A percentile compares a stretch with the other conserved stretches of the same genome.
Evolutionary conservation across 2,113 vertebrate species (phyloP).

Genomic region (Microcebus murinus): DNA sequence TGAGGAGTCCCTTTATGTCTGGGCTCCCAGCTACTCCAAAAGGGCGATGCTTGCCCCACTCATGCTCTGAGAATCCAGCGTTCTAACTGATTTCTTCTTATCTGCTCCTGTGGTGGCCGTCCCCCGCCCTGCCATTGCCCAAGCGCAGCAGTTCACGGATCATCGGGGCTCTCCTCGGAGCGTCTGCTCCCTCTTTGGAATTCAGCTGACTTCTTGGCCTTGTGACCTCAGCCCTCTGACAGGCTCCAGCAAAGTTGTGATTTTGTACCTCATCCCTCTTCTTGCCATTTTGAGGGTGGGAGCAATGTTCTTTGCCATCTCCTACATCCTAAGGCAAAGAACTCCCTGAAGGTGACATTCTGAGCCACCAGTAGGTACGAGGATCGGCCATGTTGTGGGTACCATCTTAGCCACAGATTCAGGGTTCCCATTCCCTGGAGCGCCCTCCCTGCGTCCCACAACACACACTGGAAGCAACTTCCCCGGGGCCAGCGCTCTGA

Average conservation of each 20-base stretch:
- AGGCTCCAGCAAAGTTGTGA: background rate
- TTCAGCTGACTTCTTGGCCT: background rate
- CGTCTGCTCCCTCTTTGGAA: background rate
- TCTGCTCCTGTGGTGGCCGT: rapidly evolving
- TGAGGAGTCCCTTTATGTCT: background rate
- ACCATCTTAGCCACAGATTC: background rate
- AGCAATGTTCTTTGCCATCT: background rate
- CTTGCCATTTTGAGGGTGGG: background rate
- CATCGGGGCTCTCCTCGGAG: background rate
- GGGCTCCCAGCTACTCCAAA: background rate
- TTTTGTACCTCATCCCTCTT: background rate
- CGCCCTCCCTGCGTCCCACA: background rate
- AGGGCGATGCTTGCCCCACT: rapidly evolving
- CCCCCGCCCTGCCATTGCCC: rapidly evolving
- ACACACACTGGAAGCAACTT: background rate
- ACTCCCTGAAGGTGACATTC: background rate
- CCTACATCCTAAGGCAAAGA: background rate
- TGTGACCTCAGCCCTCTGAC: background rate
- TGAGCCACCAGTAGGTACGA: rapidly evolving
- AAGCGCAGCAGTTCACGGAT: no score
- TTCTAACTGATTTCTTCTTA: no score
- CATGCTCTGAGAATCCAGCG: background rate
- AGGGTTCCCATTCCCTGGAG: rapidly evolving
- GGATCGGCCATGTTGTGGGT: no score
- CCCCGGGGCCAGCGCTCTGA: background rate